Percentiles rank a stretch among this genome's conserved stretches.
Evolutionary conservation across 2,888 invertebrate genomes (phyloP).

Genomic region (Allolobophora icterica): DNA sequence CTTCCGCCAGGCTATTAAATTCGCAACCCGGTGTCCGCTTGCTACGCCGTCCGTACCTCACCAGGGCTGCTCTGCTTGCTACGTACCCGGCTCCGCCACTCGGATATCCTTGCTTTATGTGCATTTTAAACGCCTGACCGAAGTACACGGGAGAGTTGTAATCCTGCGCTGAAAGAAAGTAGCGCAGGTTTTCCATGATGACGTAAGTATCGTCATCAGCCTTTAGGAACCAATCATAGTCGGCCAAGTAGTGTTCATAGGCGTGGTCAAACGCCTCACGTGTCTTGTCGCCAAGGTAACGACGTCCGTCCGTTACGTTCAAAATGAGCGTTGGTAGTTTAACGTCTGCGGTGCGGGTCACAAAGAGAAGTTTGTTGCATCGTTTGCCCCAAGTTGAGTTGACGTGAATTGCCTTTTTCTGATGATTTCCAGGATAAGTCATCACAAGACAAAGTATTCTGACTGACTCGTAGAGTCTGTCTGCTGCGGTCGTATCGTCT

Average conservation of each 20-base stretch:
- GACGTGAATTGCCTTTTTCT: constrained; percentile 80
- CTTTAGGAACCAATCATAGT: constrained; percentile 91
- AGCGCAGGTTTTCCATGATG: constrained; percentile 67
- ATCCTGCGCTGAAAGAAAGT: constrained; percentile 79
- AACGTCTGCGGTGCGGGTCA: constrained; percentile 71
- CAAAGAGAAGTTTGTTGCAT: constrained; percentile 68
- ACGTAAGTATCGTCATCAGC: constrained; percentile 78
- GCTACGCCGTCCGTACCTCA: neutral
- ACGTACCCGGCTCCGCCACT: constrained; percentile 20
- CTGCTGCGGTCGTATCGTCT: constrained; percentile 56
- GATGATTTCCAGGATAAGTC: constrained; percentile 89
- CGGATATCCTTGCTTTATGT: constrained; percentile 34
- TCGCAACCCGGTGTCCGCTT: neutral
- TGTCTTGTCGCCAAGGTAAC: neutral
- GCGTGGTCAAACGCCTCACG: neutral
- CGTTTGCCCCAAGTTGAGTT: constrained; percentile 85
- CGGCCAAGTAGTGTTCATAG: neutral
- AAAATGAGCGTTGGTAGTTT: constrained; percentile 52
- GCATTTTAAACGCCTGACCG: constrained; percentile 51
- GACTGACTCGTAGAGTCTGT: constrained; percentile 75
- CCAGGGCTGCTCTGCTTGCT: neutral
- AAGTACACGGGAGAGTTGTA: constrained; percentile 82
- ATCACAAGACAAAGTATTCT: constrained; percentile 94
- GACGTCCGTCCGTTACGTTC: neutral
- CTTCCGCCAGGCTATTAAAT: constrained; percentile 51